A percentile compares a stretch with the other conserved stretches of the same genome.
Evolutionary conservation across 2,888 invertebrate genomes (phyloP).

Genomic region (Lochmaea crataegi): DNA sequence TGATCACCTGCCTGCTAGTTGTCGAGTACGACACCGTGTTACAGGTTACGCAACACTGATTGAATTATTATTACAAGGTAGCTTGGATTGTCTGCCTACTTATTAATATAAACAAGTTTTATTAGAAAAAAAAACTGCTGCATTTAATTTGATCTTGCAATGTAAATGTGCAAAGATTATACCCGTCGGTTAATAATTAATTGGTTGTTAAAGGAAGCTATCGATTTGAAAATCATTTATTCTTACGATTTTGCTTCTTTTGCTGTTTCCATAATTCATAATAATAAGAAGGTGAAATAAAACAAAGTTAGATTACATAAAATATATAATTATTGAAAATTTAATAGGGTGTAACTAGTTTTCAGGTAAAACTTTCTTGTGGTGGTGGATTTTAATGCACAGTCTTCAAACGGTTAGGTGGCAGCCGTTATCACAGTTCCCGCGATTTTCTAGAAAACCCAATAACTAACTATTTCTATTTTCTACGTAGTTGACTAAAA

Average conservation of each 20-base stretch:
- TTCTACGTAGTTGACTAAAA: too few species aligned
- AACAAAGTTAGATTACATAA: too few species aligned
- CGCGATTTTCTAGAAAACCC: too few species aligned
- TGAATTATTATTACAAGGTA: constrained; percentile 14
- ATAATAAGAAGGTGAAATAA: too few species aligned
- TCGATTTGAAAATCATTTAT: not conserved
- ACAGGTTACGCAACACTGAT: constrained; percentile 19
- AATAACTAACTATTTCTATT: too few species aligned
- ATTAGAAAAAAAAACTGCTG: not conserved
- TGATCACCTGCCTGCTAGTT: constrained; percentile 11
- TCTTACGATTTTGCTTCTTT: not conserved
- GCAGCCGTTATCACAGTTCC: too few species aligned
- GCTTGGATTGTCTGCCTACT: constrained; percentile 13
- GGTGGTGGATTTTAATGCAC: too few species aligned
- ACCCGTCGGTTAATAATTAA: not conserved
- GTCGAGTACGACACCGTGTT: constrained; percentile 4
- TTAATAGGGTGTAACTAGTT: too few species aligned
- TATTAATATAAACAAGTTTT: constrained; percentile 3
- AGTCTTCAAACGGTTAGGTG: too few species aligned
- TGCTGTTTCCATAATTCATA: not conserved
- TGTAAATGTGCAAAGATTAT: not conserved
- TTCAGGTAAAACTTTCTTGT: too few species aligned
- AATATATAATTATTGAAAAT: too few species aligned
- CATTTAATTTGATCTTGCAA: not conserved
- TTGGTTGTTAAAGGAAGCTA: not conserved